Base-by-base conservation (phyloP, 2,797 vertebrate genomes). In the Argentina silus region DNA sequence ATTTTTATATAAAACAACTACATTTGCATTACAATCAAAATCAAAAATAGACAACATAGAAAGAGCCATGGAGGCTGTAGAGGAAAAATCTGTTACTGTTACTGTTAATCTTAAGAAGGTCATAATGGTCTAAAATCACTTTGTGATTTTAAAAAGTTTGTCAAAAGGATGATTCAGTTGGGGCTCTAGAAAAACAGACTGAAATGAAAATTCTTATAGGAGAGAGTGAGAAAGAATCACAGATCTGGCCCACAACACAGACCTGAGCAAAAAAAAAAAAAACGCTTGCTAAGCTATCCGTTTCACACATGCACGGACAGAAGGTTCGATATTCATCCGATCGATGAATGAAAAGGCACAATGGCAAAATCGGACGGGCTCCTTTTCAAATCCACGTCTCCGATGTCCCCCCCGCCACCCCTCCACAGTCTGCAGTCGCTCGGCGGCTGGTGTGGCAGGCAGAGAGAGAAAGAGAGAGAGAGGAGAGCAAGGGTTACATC, bases 271-370 rank as follows among this genome's bases (percentile, higher is more conserved):
- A 92, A 93, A 12, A 69, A 12, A 69, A 74, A 86, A 87, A 96
- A 96, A 93, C 95, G 96, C 96, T 97, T 94, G 96, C 96, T 98
- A 96, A 97, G 96, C 96, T 97, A 97, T 98, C 96, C 94, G 93
- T 96, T 97, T 98, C 97, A 97, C 96, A 96, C 95, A 97, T 94
- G 93, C 96, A 94, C 95, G 93, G 95, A 97, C 97, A 98, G 96
- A 96, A 97, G 96, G 96, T 97, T 98, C 96, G 96, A 98, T 98
- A 98, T 96, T 97, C 96, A 97, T 96, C 97, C 96, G 95, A 99
- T 98, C 97, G 96, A 98, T 98, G 96, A 96, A 96, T 98, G 96
- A 96, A 98, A 97, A 97, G 96, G 95, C 96, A 98, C 97, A 98
- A 98, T 97, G 96, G 96, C 95, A 96, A 96, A 98, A 97, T 96